Conservation (phyloP, 2,888 invertebrate genomes). For the Hydraecia micacea region DNA sequence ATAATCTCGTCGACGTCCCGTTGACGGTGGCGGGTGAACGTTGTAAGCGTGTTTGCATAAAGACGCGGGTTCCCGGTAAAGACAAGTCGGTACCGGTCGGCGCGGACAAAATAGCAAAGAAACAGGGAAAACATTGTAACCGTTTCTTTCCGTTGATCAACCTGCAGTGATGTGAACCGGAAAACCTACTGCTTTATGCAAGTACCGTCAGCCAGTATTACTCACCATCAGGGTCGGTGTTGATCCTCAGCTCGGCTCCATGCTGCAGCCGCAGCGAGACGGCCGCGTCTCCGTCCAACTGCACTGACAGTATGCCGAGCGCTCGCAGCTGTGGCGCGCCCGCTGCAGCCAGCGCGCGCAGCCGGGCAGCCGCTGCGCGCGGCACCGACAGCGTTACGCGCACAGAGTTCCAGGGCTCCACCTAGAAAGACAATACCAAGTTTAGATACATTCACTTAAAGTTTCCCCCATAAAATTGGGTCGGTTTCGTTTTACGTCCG, state of each 20-base stretch:
- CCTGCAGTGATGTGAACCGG: too few relatives aligned
- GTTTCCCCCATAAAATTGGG: not conserved
- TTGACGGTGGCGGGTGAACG: too few relatives aligned
- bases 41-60: not conserved
- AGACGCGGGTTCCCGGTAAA: not conserved
- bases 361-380: slow-evolving; percentile 97
- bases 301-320: slow-evolving; percentile 98
- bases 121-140: not conserved
- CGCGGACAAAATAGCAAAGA: not conserved
- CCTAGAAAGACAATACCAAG: slow-evolving; percentile 71
- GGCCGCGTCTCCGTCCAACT: slow-evolving; percentile 97
- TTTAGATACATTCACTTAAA: not conserved
- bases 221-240: slow-evolving; percentile 81
- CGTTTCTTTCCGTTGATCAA: not conserved
- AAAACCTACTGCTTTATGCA: not conserved
- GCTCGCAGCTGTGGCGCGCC: slow-evolving; percentile 97
- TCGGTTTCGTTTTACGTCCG: not conserved
- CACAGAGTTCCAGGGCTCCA: slow-evolving; percentile 99
- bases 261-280: slow-evolving; percentile 92
- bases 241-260: slow-evolving; percentile 85
- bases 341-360: slow-evolving; percentile 97
- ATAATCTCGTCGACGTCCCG: too few relatives aligned
- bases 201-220: not conserved
- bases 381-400: slow-evolving; percentile 99
- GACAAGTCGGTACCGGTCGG: not conserved